phyloP scores from a whole-genome alignment of 2,113 vertebrate genomes.

The Marmota monax region DNA sequence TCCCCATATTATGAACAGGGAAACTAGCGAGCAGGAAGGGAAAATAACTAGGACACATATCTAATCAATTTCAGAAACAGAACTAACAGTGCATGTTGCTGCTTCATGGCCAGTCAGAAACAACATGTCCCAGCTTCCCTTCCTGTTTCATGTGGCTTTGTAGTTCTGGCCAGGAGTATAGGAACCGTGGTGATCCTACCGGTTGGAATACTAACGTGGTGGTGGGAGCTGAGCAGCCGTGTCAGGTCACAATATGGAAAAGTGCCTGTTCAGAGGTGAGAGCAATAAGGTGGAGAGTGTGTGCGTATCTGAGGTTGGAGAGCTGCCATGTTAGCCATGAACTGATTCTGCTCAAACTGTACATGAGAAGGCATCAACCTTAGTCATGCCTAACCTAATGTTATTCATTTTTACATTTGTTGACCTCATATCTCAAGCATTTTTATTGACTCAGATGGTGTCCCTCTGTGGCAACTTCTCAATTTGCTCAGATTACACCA shows the following conservation, averaged over 20 bases:
- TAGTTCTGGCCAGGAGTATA: background rate
- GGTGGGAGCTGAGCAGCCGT: background rate
- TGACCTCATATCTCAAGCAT: background rate
- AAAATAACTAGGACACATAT: background rate
- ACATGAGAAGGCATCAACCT: background rate
- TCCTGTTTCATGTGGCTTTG: background rate
- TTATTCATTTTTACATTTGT: background rate
- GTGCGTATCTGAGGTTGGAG: background rate
- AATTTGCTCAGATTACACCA: background rate
- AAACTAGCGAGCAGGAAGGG: background rate
- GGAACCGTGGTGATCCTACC: background rate
- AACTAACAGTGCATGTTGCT: background rate
- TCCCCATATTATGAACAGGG: background rate
- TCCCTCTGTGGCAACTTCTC: background rate
- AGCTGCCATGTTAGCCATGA: background rate
- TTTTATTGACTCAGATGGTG: background rate
- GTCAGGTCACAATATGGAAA: background rate
- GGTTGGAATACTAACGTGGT: background rate
- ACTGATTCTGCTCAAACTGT: background rate
- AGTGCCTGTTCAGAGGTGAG: background rate
- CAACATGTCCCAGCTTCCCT: background rate
- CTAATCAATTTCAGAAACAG: background rate
- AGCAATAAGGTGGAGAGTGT: background rate
- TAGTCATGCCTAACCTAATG: background rate
- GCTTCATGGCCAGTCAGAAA: background rate